Evolutionary conservation across 2,888 invertebrate species (phyloP).

Genomic region (Drosophila macrospina): DNA sequence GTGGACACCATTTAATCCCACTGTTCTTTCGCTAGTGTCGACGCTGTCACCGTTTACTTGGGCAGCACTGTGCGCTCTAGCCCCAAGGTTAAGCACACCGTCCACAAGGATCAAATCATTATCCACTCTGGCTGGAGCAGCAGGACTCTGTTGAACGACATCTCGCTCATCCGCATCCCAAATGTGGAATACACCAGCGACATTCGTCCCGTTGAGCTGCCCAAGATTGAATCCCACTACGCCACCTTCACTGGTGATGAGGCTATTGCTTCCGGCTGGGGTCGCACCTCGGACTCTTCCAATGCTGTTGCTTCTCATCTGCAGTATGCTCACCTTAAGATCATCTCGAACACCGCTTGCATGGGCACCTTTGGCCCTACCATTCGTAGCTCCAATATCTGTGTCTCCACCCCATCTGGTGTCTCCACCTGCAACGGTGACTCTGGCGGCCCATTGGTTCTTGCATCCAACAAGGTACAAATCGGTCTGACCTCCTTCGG

Average conservation of each 20-base stretch:
- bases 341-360: conserved; percentile 70
- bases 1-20: background rate
- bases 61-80: conserved; percentile 59
- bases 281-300: conserved; percentile 69
- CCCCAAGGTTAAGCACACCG: conserved; percentile 48
- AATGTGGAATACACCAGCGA: conserved; percentile 46
- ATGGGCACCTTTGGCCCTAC: conserved; percentile 42
- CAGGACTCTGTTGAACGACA: conserved; percentile 70
- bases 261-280: conserved; percentile 81
- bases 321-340: conserved; percentile 62
- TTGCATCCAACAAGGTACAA: conserved; percentile 46
- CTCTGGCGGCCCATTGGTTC: conserved; percentile 76
- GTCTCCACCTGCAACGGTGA: conserved; percentile 75
- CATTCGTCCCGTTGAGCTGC: conserved; percentile 66
- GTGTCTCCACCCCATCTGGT: conserved; percentile 56
- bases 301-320: conserved; percentile 54
- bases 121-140: conserved; percentile 67
- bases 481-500: conserved; percentile 79
- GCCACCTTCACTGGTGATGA: conserved; percentile 55
- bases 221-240: conserved; percentile 53
- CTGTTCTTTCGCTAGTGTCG: conserved; percentile 29
- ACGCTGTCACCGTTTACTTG: conserved; percentile 62
- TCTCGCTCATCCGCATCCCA: conserved; percentile 69
- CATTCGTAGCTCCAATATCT: conserved; percentile 65
- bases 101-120: conserved; percentile 48